phyloP scores from a whole-genome alignment of 2,113 vertebrate genomes.

The Tilapia sparmanii region DNA sequence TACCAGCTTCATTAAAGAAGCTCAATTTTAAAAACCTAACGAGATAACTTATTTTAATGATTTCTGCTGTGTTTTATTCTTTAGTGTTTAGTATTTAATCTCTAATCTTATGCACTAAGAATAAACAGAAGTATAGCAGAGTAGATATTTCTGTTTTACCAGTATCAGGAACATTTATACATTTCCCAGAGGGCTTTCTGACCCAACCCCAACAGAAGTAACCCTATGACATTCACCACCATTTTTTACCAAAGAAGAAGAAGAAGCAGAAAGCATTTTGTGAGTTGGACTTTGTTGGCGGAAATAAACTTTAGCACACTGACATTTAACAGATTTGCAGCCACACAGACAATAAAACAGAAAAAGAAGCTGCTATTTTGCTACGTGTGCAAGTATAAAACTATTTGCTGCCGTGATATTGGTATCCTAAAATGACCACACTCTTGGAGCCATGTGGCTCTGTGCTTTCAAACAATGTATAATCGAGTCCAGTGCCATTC shows the following conservation, averaged over 20 bases:
- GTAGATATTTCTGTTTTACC: neutral
- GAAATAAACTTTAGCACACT: neutral
- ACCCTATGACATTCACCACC: neutral
- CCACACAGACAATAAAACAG: neutral
- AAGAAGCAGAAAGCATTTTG: neutral
- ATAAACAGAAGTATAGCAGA: neutral
- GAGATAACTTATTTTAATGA: neutral
- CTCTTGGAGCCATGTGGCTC: neutral
- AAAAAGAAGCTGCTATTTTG: neutral
- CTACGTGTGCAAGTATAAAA: neutral
- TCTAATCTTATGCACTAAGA: neutral
- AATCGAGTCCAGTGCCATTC: neutral
- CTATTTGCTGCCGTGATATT: neutral
- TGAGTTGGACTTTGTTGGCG: neutral
- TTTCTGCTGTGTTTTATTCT: neutral
- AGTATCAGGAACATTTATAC: neutral
- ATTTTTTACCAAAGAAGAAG: neutral
- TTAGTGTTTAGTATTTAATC: neutral
- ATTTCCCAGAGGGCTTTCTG: neutral
- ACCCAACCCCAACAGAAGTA: neutral
- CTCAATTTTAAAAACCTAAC: neutral
- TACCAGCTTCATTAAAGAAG: neutral
- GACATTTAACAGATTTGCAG: neutral
- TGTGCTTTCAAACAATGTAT: neutral
- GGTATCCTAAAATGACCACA: neutral